These are phyloP conservation scores for Sarcophaga rosellei DNA, from an alignment of 2,888 invertebrate genomes.

Conservation along the genomic window DNA sequence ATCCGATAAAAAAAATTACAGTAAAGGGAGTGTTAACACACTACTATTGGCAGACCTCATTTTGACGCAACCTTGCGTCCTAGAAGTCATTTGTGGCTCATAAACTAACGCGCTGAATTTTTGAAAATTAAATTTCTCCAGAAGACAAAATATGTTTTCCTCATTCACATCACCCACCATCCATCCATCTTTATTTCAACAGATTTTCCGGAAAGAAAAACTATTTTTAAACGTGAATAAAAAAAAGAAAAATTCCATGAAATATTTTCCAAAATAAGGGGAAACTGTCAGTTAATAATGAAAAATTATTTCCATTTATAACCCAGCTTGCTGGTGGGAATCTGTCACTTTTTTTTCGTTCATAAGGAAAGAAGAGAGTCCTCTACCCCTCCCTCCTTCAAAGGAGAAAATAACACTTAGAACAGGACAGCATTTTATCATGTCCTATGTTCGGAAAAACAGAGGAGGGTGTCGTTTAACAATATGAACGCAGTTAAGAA, in stretches of 20 bases:
- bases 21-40: too few species aligned
- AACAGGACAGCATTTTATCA: neutral
- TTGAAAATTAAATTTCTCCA: neutral
- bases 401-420: neutral
- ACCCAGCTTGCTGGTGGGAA: neutral
- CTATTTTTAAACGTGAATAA: neutral
- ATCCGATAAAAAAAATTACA: too few species aligned
- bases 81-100: too few species aligned
- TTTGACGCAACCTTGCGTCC: too few species aligned
- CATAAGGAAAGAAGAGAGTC: too few species aligned
- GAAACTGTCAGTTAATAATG: neutral
- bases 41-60: too few species aligned
- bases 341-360: too few species aligned
- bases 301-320: neutral
- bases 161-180: neutral
- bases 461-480: too few species aligned
- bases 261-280: neutral
- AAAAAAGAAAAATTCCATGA: neutral
- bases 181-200: neutral
- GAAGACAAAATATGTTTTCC: neutral
- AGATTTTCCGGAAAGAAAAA: neutral
- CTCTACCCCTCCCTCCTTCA: too few species aligned
- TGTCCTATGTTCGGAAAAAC: neutral
- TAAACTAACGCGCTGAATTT: too few species aligned
- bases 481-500: slow-evolving; percentile 9